Evolutionary conservation across 2,888 invertebrate genomes (phyloP).

Genomic region (Pseudeuparius sepicola): DNA sequence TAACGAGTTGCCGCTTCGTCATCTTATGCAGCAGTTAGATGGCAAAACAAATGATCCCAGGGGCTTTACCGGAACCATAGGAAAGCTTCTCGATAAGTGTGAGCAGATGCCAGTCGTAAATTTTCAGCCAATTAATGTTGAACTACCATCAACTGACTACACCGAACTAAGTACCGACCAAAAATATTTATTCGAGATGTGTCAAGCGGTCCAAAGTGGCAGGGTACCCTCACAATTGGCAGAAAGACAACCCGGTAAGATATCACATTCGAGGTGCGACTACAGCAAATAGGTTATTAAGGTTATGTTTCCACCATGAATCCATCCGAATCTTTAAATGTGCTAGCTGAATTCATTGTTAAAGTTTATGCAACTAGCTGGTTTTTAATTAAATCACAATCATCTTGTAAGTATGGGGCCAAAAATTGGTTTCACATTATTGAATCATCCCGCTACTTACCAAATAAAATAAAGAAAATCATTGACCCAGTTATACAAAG

Average conservation of each 20-base stretch:
- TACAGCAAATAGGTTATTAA: slow-evolving; percentile 14
- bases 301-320: too few species aligned
- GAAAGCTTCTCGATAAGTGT: slow-evolving; percentile 9
- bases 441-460: too few species aligned
- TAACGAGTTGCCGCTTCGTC: slow-evolving; percentile 15
- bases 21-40: slow-evolving; percentile 13
- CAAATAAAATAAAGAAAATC: too few species aligned
- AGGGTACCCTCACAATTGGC: slow-evolving; percentile 6
- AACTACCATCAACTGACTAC: slow-evolving; percentile 10
- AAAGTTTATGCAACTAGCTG: too few species aligned
- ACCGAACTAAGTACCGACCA: too few species aligned
- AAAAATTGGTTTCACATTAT: too few species aligned
- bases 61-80: slow-evolving; percentile 8
- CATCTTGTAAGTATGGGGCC: too few species aligned
- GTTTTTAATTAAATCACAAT: too few species aligned
- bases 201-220: slow-evolving; percentile 7
- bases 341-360: too few species aligned
- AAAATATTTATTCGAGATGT: slow-evolving; percentile 12
- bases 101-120: slow-evolving; percentile 9
- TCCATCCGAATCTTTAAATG: too few species aligned
- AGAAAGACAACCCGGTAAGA: slow-evolving; percentile 8
- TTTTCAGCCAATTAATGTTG: slow-evolving; percentile 11
- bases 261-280: slow-evolving; percentile 13
- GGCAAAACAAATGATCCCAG: slow-evolving; percentile 14
- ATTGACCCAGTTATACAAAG: too few species aligned